Percentiles rank a stretch among this genome's conserved stretches.
phyloP scores from a whole-genome alignment of 1,140 invertebrate genomes.

The Drosophila pachea region DNA sequence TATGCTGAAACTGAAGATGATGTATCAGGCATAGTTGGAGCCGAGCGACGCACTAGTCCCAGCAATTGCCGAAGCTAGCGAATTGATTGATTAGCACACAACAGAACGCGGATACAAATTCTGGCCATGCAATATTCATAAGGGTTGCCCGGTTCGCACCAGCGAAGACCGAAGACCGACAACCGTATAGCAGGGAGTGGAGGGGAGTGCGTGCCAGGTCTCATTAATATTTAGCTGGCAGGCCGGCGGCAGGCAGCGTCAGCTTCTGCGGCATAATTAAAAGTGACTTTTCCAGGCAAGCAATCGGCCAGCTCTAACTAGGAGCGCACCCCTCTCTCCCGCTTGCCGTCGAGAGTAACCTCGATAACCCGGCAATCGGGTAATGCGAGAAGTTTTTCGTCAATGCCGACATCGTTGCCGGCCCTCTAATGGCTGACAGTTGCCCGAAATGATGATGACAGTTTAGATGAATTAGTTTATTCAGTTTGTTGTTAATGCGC shows the following conservation, averaged over 20 bases:
- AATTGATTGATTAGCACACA: constrained; percentile 70
- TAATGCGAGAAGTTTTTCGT: constrained; percentile 74
- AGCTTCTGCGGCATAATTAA: constrained; percentile 62
- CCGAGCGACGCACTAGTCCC: constrained; percentile 21
- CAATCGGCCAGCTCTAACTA: constrained; percentile 12
- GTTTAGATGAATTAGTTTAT: constrained; percentile 76
- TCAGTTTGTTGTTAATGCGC: constrained; percentile 56
- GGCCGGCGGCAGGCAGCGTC: constrained; percentile 3
- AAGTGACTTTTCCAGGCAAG: constrained; percentile 65
- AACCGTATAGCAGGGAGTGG: no score
- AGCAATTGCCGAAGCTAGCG: constrained; percentile 40
- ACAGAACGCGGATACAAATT: constrained; percentile 8
- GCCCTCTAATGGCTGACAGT: constrained; percentile 69
- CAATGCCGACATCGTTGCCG: constrained; percentile 43
- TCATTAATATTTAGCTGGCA: constrained; percentile 67
- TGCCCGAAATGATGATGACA: constrained; percentile 76
- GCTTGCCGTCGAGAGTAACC: neutral
- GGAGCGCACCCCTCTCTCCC: neutral
- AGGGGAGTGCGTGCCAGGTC: constrained; percentile 42
- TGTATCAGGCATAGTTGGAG: constrained; percentile 18
- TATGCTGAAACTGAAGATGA: constrained; percentile 11
- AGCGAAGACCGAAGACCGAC: no score
- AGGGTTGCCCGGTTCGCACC: constrained; percentile 47
- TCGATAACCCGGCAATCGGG: constrained; percentile 35
- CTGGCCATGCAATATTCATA: constrained; percentile 68